phyloP scores from a whole-genome alignment of 2,888 invertebrate species.

The Gastracanthus pulcherrimus region DNA sequence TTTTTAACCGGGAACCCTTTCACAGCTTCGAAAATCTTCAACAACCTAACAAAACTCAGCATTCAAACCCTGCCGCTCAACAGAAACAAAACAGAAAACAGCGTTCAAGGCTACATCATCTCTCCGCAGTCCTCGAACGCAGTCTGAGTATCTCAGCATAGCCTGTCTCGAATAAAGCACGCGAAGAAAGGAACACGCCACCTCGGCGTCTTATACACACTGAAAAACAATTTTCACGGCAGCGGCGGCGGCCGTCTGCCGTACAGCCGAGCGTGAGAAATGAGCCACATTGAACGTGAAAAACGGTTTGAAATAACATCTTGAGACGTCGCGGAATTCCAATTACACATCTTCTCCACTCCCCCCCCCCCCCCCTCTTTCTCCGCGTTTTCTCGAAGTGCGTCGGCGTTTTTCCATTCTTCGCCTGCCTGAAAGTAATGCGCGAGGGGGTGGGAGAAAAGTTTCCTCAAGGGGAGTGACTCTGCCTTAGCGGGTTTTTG shows the following conservation, averaged over 20 bases:
- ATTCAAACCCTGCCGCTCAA: too few species aligned
- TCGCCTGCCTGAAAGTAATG: constrained; percentile 27
- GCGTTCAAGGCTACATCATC: too few species aligned
- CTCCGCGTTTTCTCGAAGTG: constrained; percentile 42
- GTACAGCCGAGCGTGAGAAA: constrained; percentile 40
- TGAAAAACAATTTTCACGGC: constrained; percentile 36
- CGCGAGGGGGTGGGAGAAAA: not conserved
- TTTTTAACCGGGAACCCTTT: too few species aligned
- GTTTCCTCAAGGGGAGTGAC: constrained; percentile 15
- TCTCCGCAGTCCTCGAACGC: too few species aligned
- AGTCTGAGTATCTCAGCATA: not conserved
- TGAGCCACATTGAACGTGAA: constrained; percentile 54
- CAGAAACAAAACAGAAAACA: too few species aligned
- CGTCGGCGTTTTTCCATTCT: constrained; percentile 47
- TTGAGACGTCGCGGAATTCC: constrained; percentile 59
- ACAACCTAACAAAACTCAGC: too few species aligned
- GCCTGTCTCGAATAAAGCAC: not conserved
- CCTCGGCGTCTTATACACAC: not conserved
- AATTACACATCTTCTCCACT: constrained; percentile 47
- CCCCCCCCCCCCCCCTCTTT: constrained; percentile 22
- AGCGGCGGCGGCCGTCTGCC: not conserved
- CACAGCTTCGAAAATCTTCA: too few species aligned
- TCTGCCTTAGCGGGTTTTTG: too few species aligned
- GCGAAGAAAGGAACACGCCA: not conserved
- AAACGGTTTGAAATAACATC: constrained; percentile 56